Evolutionary conservation across 2,113 vertebrate genomes (phyloP), one percentile per base, ranked within the genome.

Genomic region (Oncorhynchus kisutch): DNA sequence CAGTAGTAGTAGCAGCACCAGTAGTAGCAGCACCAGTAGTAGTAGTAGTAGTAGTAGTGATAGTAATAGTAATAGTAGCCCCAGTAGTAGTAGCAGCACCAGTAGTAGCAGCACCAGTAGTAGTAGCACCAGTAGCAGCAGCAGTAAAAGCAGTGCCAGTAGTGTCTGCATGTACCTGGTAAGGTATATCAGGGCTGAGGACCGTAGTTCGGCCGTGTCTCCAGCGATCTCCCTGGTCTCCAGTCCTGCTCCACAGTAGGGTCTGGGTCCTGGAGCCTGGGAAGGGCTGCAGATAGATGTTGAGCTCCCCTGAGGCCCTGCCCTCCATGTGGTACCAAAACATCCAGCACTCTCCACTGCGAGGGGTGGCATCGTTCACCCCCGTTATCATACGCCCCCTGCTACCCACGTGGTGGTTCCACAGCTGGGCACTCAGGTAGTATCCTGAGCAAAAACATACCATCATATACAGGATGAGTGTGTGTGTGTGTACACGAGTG

Each of bases 241-340:
- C 90, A 39, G 31, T 83, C 65, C 77, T 81, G 22, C 34, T 84
- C 93, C 92, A 94, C 2, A 92, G 79, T 27, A 31, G 2, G 1
- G 24, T 0, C 8, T 65, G 16, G 25, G 34, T 27, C 13, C 24
- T 60, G 7, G 72, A 12, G 54, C 25, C 70, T 3, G 72, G 57
- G 2, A 27, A 0, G 8, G 78, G 80, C 60, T 91, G 85, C 31
- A 91, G 76, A 66, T 89, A 87, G 77, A 94, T 73, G 68, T 34
- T 89, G 48, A 94, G 88, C 49, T 87, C 80, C 5, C 91, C 92
- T 4, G 87, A 80, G 22, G 29, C 85, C 45, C 25, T 65, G 34
- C 93, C 93, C 67, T 88, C 88, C 92, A 94, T 94, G 83, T 92
- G 86, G 82, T 92, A 94, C 91, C 91, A 94, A 82, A 94, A 94